Evolutionary conservation across 2,113 vertebrate genomes (phyloP), one percentile per base, ranked within the genome.

Genomic region (Ophiodon elongatus): DNA sequence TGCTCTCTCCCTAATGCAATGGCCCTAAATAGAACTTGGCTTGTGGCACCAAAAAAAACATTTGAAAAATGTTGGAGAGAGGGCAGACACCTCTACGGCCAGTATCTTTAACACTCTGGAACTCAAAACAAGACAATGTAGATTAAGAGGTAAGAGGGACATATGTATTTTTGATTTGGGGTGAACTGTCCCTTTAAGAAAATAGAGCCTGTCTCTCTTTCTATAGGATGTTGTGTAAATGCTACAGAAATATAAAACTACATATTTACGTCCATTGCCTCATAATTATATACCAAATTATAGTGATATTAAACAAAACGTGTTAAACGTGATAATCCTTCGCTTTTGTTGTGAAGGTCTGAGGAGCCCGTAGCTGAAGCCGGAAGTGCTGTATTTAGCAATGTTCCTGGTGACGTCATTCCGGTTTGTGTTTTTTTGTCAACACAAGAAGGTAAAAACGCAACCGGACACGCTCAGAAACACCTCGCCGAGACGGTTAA

Each of bases 391-490:
- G 14, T 43, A 9, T 65, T 43, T 63, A 10, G 6, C 21, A 33
- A 57, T n/a, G 59, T 79, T 79, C 31, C 35, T 8, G 2, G 1
- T 77, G 45, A 82, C 80, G 72, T 4, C 8, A 35, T 66, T 92
- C 85, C 84, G 74, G 63, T 31, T 52, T 39, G 25, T 64, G 75
- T 83, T 71, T 83, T 71, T 71, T 82, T 72, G 86, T 90, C 85
- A 88, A 89, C 73, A 93, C 41, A 68, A 76, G 31, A 63, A 59
- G 63, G 27, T 6, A 66, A 45, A 6, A 13, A 21, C 1, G 11
- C 1, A 60, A 64, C 7, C 37, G 67, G 21, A 45, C 19, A 15
- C 23, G 11, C 21, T 4, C 3, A 33, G 15, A 19, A 33, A 9
- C 29, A 5, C 11, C 0, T 43, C 0, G 13, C 4, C 8, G 31